These are phyloP conservation scores for Brassicogethes aeneus DNA, from an alignment of 2,888 invertebrate species.

Conservation along the genomic window DNA sequence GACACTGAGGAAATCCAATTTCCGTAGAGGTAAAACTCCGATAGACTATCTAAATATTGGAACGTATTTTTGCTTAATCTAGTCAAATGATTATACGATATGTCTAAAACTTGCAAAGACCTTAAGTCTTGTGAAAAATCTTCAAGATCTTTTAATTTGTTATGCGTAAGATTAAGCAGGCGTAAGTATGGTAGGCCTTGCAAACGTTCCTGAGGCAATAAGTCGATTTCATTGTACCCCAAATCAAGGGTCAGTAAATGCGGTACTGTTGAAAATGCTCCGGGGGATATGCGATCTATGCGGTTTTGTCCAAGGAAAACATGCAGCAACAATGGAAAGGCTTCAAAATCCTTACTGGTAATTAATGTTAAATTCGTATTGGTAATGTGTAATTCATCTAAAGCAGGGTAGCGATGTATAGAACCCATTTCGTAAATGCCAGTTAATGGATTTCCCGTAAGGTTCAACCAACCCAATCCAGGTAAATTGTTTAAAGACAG, in stretches of 20 bases:
- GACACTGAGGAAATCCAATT: constrained; percentile 76
- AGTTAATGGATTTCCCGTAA: constrained; percentile 73
- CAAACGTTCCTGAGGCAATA: constrained; percentile 75
- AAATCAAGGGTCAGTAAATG: constrained; percentile 71
- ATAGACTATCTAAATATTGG: constrained; percentile 64
- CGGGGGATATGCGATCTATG: constrained; percentile 72
- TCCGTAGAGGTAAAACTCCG: constrained; percentile 69
- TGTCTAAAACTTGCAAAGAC: constrained; percentile 68
- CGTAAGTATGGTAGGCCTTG: constrained; percentile 67
- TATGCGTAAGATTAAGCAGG: constrained; percentile 74
- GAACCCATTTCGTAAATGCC: constrained; percentile 64
- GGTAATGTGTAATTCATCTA: constrained; percentile 74
- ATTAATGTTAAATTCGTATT: constrained; percentile 74
- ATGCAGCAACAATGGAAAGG: constrained; percentile 69
- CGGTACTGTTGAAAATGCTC: constrained; percentile 70
- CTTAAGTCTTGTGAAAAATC: constrained; percentile 72
- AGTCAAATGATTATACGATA: constrained; percentile 76
- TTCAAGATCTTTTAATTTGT: constrained; percentile 70
- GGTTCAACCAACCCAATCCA: constrained; percentile 64
- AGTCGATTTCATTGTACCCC: constrained; percentile 72
- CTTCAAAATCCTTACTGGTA: constrained; percentile 77
- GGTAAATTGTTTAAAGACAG: constrained; percentile 67
- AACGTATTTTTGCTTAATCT: constrained; percentile 69
- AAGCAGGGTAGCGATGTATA: constrained; percentile 61
- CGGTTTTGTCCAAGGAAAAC: constrained; percentile 64